These are phyloP conservation scores for Pseudococcus jackbeardsleyi DNA, from an alignment of 2,888 invertebrate species.

Conservation along the genomic window DNA sequence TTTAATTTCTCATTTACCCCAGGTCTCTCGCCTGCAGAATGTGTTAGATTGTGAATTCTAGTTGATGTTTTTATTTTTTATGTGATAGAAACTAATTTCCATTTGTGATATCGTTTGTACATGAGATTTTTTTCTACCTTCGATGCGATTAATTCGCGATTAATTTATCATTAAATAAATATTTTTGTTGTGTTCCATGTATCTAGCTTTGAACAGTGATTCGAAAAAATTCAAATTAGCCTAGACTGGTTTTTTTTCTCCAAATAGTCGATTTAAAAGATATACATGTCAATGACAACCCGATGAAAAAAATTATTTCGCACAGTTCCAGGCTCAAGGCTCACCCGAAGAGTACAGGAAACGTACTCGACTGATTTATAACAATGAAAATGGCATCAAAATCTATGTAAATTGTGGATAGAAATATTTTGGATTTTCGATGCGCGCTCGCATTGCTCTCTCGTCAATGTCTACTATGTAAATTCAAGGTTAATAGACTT, in stretches of 20 bases:
- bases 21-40: slow-evolving; percentile 19
- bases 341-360: slow-evolving; percentile 14
- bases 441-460: slow-evolving; percentile 14
- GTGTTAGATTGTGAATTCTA: slow-evolving; percentile 6
- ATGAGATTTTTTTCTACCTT: slow-evolving; percentile 49
- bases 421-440: slow-evolving; percentile 50
- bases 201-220: not conserved
- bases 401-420: slow-evolving; percentile 46
- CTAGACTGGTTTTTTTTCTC: not conserved
- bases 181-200: slow-evolving; percentile 3
- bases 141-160: not conserved
- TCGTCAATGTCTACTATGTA: slow-evolving; percentile 46
- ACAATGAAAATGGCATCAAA: slow-evolving; percentile 45
- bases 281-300: slow-evolving; percentile 43
- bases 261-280: slow-evolving; percentile 13
- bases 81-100: slow-evolving; percentile 26
- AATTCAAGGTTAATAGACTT: slow-evolving; percentile 57
- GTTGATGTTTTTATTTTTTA: slow-evolving; percentile 26
- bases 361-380: slow-evolving; percentile 53
- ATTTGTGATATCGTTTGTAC: slow-evolving; percentile 50
- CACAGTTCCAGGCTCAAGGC: slow-evolving; percentile 49
- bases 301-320: slow-evolving; percentile 36
- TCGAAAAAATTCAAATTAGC: not conserved
- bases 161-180: slow-evolving; percentile 46
- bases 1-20: slow-evolving; percentile 15